These are phyloP conservation scores for Triplophysa bombifrons DNA, from an alignment of 2,797 vertebrate species.

Conservation along the genomic window DNA sequence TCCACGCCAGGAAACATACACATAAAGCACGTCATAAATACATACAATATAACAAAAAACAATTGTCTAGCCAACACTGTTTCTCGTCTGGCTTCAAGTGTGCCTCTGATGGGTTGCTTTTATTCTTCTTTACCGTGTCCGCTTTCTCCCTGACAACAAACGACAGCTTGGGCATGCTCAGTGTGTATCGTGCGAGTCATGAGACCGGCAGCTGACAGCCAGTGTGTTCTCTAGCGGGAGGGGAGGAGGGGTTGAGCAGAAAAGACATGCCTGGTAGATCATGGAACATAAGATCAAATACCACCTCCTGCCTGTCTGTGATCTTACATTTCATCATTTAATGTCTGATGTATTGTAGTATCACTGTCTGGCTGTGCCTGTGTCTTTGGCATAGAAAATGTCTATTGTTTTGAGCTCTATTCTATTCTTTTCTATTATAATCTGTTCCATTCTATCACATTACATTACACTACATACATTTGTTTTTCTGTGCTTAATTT, in stretches of 20 bases:
- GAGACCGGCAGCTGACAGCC: conserved; percentile 43
- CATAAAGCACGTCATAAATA: neutral
- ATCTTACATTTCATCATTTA: conserved; percentile 19
- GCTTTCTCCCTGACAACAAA: conserved; percentile 59
- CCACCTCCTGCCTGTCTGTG: neutral
- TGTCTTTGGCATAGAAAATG: neutral
- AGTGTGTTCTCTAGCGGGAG: neutral
- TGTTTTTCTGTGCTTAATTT: too few species aligned
- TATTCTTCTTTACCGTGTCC: conserved; percentile 38
- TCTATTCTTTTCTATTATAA: neutral
- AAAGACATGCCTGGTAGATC: conserved; percentile 36
- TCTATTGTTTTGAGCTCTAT: neutral
- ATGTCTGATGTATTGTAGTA: neutral
- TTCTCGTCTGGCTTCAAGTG: conserved; percentile 4
- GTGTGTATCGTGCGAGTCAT: conserved; percentile 16
- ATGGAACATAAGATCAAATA: conserved; percentile 29
- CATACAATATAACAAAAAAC: neutral
- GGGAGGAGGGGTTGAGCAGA: conserved; percentile 27
- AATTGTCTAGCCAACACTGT: neutral
- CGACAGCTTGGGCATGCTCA: conserved; percentile 53
- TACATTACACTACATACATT: too few species aligned
- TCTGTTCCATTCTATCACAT: too few species aligned
- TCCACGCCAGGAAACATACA: neutral
- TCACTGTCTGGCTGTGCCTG: neutral
- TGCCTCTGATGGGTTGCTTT: conserved; percentile 34